Base-by-base conservation (phyloP, 92 coral and sea anemone species). In the Hydrozoanthus gracilis region DNA sequence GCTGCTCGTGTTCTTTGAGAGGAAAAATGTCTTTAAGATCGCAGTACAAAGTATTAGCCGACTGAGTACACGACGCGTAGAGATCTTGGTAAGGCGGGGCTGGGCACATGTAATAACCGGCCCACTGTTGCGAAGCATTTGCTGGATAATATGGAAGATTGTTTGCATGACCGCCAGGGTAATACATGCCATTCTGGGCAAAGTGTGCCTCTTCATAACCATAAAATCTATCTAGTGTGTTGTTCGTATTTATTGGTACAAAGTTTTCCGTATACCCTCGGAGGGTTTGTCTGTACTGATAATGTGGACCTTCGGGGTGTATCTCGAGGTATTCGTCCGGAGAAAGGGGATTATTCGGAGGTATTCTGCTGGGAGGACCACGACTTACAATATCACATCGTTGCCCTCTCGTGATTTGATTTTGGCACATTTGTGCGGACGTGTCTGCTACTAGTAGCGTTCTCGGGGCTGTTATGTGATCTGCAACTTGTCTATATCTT, bases 321-420 rank as follows among this genome's bases (percentile, higher is more conserved):
- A 79, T 46, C 55, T 79, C n/a, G 65, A 79, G 84, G 12, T 80
- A 80, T 7, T 80, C 85, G 48, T 80, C 85, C 6, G 85, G 74
- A 5, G 85, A 80, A 65, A 65, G 75, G 61, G 45, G 55, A 48
- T 80, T 80, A 64, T 60, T 47, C 46, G 51, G 74, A 16, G 17
- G 85, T 80, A 12, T 47, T 54, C 60, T 80, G 85, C 46, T 80
- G 6, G 48, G 73, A 8, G 85, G 74, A 27, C 85, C 85, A 17
- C 85, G 85, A 50, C 85, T 80, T 52, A 80, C 62, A 27, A 80
- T 66, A 65, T 80, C 85, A 35, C 47, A 47, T 0, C 48, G 49
- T 47, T 20, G 85, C 48, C 45, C 61, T 80, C 85, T 66, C 2
- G 74, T 18, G 45, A 65, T 48, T 65, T 80, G 73, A 17, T 58